These are phyloP conservation scores for Xenopus borealis DNA, from an alignment of 2,113 vertebrate genomes.

Conservation along the genomic window DNA sequence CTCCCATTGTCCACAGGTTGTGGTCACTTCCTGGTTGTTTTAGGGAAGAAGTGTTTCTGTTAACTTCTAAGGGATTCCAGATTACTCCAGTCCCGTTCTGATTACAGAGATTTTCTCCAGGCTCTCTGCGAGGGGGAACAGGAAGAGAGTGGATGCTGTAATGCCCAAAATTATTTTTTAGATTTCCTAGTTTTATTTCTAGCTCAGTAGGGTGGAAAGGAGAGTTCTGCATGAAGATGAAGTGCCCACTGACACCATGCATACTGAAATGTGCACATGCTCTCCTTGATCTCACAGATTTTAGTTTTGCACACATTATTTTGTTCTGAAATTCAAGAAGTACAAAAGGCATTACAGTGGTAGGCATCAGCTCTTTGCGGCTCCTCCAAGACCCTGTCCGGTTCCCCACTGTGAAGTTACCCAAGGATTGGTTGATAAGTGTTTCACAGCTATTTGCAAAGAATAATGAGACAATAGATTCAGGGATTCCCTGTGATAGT, in stretches of 20 bases:
- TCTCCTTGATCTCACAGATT: conserved; percentile 53
- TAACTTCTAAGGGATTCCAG: conserved; percentile 69
- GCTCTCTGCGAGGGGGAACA: conserved; percentile 52
- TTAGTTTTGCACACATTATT: conserved; percentile 60
- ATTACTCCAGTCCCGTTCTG: conserved; percentile 67
- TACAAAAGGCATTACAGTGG: conserved; percentile 48
- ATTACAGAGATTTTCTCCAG: conserved; percentile 54
- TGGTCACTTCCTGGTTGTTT: conserved; percentile 59
- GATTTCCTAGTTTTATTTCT: conserved; percentile 59
- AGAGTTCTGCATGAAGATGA: conserved; percentile 65
- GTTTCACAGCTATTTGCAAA: conserved; percentile 48
- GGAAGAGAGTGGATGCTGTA: conserved; percentile 71
- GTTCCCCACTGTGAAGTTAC: conserved; percentile 57
- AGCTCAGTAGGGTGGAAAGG: conserved; percentile 67
- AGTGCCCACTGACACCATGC: conserved; percentile 63
- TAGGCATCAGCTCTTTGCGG: conserved; percentile 51
- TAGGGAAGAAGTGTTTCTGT: conserved; percentile 49
- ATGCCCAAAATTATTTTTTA: conserved; percentile 49
- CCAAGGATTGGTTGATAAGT: conserved; percentile 51
- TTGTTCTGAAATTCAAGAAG: conserved; percentile 48
- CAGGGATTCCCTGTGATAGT: conserved; percentile 45
- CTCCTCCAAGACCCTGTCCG: conserved; percentile 54
- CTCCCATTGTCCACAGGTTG: conserved; percentile 69
- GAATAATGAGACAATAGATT: conserved; percentile 49
- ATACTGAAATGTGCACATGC: conserved; percentile 64